phyloP scores from a whole-genome alignment of 2,797 vertebrate genomes.

The Molossus alvarezi region DNA sequence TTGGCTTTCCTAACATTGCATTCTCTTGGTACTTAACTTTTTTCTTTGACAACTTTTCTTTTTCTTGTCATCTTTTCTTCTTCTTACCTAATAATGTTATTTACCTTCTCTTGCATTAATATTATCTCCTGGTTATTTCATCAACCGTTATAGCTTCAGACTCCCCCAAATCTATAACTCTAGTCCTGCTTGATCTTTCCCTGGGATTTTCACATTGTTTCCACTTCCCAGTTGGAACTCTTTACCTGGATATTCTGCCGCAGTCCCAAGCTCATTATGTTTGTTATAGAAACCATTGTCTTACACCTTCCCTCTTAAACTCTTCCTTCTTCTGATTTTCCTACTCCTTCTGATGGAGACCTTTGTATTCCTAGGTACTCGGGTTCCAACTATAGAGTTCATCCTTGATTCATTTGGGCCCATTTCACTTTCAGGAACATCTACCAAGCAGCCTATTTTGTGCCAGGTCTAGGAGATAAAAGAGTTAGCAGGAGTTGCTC shows the following conservation, averaged over 20 bases:
- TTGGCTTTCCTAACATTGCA: not conserved
- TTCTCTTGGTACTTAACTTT: not conserved
- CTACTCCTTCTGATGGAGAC: not conserved
- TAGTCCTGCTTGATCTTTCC: not conserved
- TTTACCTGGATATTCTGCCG: not conserved
- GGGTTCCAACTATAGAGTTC: conserved; percentile 16
- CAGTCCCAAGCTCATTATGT: not conserved
- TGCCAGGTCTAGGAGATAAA: not conserved
- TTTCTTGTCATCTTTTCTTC: conserved; percentile 32
- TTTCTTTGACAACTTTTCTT: conserved; percentile 24
- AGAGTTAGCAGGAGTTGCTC: not conserved
- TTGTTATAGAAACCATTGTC: not conserved
- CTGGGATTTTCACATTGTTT: not conserved
- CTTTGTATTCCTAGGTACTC: not conserved
- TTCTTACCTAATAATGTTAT: conserved; percentile 26
- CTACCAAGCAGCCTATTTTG: not conserved
- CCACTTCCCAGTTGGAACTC: not conserved
- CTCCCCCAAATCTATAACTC: not conserved
- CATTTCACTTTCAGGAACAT: conserved; percentile 44
- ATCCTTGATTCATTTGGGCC: conserved; percentile 22
- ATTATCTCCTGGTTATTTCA: conserved; percentile 39
- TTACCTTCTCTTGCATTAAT: conserved; percentile 37
- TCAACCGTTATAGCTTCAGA: not conserved
- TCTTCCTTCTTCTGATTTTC: conserved; percentile 38
- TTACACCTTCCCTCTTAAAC: not conserved